Conservation (phyloP, 2,888 invertebrate species). For the Lycaena phlaeas region DNA sequence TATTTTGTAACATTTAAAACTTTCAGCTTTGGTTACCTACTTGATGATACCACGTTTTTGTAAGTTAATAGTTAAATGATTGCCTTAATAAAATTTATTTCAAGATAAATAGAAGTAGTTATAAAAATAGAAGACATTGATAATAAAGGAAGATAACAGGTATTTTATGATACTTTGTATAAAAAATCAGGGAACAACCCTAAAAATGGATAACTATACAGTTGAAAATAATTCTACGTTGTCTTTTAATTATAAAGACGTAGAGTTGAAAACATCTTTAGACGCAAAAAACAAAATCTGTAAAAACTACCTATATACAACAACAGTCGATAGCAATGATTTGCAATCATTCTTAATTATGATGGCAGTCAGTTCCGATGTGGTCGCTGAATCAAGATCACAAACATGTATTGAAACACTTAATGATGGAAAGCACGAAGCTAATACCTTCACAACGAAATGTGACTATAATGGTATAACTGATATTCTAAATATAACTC, state of each 20-base stretch:
- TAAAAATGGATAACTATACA: background rate
- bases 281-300: background rate
- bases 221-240: background rate
- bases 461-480: slow-evolving; percentile 15
- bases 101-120: no score
- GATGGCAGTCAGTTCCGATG: slow-evolving; percentile 42
- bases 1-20: no score
- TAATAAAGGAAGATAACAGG: no score
- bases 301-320: background rate
- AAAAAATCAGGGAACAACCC: no score
- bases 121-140: no score
- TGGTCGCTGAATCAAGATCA: slow-evolving; percentile 21
- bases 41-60: no score
- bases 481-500: slow-evolving; percentile 36
- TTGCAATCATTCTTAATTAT: slow-evolving; percentile 47
- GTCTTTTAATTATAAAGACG: background rate
- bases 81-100: no score
- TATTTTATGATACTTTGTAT: no score
- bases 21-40: no score
- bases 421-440: slow-evolving; percentile 8
- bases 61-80: no score
- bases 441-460: background rate
- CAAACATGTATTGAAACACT: slow-evolving; percentile 10
- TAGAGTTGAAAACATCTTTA: background rate
- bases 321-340: slow-evolving; percentile 25